Conservation (phyloP, 2,113 vertebrate genomes). For the Setophaga coronata region DNA sequence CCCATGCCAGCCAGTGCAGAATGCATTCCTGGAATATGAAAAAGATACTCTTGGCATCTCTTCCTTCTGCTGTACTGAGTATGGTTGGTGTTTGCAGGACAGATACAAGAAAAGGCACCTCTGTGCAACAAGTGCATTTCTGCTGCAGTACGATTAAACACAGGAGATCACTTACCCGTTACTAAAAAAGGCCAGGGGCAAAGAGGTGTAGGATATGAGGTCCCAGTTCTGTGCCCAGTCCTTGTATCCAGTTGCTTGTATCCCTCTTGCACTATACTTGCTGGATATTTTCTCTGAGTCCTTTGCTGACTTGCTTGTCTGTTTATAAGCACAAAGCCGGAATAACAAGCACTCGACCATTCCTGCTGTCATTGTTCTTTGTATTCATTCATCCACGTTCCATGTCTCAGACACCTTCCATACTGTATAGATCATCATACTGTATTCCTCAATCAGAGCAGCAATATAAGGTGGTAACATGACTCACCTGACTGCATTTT, state of each 20-base stretch:
- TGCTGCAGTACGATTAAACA: background rate
- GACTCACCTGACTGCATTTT: background rate
- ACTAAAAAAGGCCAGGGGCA: background rate
- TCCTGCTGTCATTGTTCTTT: constrained; percentile 36
- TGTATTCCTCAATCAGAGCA: constrained; percentile 23
- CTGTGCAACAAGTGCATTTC: background rate
- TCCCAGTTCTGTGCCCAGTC: background rate
- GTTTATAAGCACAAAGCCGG: background rate
- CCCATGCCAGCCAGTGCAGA: background rate
- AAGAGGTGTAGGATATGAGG: background rate
- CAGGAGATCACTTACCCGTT: background rate
- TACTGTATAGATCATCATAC: constrained; percentile 67
- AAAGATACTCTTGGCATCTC: background rate
- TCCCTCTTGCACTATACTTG: background rate
- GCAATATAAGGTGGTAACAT: background rate
- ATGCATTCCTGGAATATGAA: background rate
- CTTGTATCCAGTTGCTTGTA: background rate
- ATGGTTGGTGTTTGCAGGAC: background rate
- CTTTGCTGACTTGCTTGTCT: constrained; percentile 40
- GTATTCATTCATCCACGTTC: constrained; percentile 53
- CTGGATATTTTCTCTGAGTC: background rate
- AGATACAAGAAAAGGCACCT: background rate
- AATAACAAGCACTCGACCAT: constrained; percentile 30
- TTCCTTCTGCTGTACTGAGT: background rate
- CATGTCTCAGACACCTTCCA: constrained; percentile 47